phyloP scores from a whole-genome alignment of 2,888 invertebrate genomes.

The Dryococelus australis region DNA sequence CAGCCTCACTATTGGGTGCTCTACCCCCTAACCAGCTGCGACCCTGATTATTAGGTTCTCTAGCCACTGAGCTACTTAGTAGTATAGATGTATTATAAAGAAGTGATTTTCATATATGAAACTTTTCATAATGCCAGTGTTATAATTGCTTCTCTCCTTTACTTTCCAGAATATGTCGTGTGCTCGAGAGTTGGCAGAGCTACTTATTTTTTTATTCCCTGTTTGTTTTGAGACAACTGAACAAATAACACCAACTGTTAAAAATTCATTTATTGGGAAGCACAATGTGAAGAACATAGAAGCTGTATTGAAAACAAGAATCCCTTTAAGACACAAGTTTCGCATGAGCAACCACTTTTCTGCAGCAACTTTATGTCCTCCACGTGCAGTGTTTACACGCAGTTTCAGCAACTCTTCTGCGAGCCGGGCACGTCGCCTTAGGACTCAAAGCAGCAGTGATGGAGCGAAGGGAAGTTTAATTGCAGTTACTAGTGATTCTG shows the following conservation, averaged over 20 bases:
- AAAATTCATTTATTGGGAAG: conserved; percentile 40
- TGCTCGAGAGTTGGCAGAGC: conserved; percentile 67
- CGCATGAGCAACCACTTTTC: not conserved
- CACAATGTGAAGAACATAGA: conserved; percentile 34
- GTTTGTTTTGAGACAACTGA: conserved; percentile 49
- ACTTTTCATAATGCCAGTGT: not conserved
- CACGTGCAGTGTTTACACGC: conserved; percentile 35
- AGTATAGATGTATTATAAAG: not conserved
- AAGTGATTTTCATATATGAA: not conserved
- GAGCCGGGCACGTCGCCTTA: conserved; percentile 32
- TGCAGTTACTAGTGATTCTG: conserved; percentile 60
- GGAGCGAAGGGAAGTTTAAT: conserved; percentile 31
- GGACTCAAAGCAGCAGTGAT: conserved; percentile 32
- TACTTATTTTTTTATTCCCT: conserved; percentile 66
- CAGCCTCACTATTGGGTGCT: no score
- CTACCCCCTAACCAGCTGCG: no score
- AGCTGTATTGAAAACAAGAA: conserved; percentile 37
- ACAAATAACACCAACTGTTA: not conserved
- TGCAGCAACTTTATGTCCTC: conserved; percentile 22
- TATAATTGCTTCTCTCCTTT: not conserved
- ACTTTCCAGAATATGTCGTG: conserved; percentile 65
- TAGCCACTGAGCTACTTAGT: no score
- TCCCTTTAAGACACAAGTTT: conserved; percentile 33
- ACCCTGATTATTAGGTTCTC: no score
- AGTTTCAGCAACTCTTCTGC: conserved; percentile 42